Base-by-base conservation (phyloP, 2,113 vertebrate genomes). In the Sturnira hondurensis region DNA sequence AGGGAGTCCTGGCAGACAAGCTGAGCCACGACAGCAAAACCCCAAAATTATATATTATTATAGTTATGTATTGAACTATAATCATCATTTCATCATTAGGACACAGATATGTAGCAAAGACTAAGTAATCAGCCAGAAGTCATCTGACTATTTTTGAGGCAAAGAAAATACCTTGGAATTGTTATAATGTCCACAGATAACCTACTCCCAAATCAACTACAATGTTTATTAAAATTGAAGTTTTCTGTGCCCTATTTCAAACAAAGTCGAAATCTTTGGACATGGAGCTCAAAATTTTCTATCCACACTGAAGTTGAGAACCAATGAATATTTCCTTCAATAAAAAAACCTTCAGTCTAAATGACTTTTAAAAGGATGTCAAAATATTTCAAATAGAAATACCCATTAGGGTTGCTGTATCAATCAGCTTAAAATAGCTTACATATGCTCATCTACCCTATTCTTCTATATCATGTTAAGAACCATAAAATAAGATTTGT, bases 361-460 rank as follows among this genome's bases (percentile, higher is more conserved):
- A 74, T 95, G 41, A 94, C 86, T 96, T 95, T 93, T 38, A 93
- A 96, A 96, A 85, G 38, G 38, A 89, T 94, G 63, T 94, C 94
- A 86, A 88, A 93, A 78, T 86, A 94, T 83, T 96, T 96, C 93
- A 96, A 76, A 86, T 94, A 96, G 88, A 68, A 97, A 96, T 86
- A 65, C 19, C 85, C 93, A 96, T 96, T 95, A 97, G 74, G 80
- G 74, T 94, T 96, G 91, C 82, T 86, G 89, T 86, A 96, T 95
- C 91, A 94, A 89, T 96, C 86, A 96, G 73, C 50, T 96, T 91
- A 96, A 96, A 96, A 97, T 95, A 96, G 68, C 94, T 96, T 95
- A 91, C 95, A 96, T 91, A 95, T 95, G 95, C 78, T 97, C 82
- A 89, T 31, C n/a, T 93, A 96, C 82, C 41, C 78, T 93, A 81